These are phyloP conservation scores for Drosophila nr. fundita DNA, from an alignment of 2,888 invertebrate species.

Conservation along the genomic window DNA sequence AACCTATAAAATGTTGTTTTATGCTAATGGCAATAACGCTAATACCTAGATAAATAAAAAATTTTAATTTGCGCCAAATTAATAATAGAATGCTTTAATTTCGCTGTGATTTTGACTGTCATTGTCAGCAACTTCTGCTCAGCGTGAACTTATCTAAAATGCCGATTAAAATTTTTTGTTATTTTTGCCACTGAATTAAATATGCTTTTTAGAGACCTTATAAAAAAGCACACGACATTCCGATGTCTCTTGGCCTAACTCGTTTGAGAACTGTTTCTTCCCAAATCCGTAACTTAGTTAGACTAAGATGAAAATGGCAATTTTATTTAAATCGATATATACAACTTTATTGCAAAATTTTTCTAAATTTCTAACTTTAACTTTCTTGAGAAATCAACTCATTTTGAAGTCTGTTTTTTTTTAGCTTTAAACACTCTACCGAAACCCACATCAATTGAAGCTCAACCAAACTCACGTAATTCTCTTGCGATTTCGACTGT, in stretches of 20 bases:
- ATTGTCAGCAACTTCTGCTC: background rate
- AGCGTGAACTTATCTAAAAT: background rate
- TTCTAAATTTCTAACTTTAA: background rate
- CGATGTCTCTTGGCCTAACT: background rate
- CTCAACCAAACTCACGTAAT: background rate
- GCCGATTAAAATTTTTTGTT: background rate
- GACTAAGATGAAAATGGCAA: background rate
- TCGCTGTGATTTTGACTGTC: background rate
- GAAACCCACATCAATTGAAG: background rate
- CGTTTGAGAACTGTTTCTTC: background rate
- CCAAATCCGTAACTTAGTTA: background rate
- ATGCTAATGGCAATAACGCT: slow-evolving; percentile 12
- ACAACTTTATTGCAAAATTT: background rate
- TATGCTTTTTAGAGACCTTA: background rate
- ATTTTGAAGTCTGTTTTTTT: background rate
- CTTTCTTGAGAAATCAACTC: background rate
- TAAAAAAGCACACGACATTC: background rate
- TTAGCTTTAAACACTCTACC: too few relatives aligned
- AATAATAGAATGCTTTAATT: background rate
- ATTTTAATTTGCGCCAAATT: background rate
- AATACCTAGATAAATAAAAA: slow-evolving; percentile 8
- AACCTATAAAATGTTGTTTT: slow-evolving; percentile 17
- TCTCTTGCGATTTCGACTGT: slow-evolving; percentile 11
- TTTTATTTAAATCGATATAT: background rate
- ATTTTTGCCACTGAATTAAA: background rate